phyloP scores from a whole-genome alignment of 2,797 vertebrate genomes.

The Picus viridis region DNA sequence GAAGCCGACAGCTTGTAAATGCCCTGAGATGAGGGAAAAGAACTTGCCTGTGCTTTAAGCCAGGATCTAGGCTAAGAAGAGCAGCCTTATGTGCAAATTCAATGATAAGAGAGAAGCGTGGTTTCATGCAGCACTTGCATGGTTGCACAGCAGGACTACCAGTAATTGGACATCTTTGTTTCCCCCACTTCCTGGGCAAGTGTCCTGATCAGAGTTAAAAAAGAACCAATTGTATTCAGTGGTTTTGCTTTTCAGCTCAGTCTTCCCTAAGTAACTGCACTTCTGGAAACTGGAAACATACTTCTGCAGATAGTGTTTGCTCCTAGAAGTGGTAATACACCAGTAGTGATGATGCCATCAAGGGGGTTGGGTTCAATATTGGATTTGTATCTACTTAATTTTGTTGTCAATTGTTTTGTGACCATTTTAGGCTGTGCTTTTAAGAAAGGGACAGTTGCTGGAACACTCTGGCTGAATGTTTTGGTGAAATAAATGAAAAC shows the following conservation, averaged over 20 bases:
- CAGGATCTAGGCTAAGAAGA: not conserved
- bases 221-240: not conserved
- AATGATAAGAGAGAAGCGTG: fast-evolving
- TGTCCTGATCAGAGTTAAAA: not conserved
- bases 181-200: not conserved
- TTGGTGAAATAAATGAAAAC: too few species aligned
- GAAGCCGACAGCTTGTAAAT: not conserved
- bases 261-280: too few species aligned
- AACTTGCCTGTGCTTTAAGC: not conserved
- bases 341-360: not conserved
- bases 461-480: too few species aligned
- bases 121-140: fast-evolving
- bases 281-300: too few species aligned
- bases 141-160: not conserved
- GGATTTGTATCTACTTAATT: not conserved
- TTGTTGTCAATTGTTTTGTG: too few species aligned
- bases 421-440: too few species aligned
- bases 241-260: too few species aligned
- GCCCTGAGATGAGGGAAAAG: not conserved
- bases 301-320: too few species aligned
- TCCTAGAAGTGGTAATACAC: too few species aligned
- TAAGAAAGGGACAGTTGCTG: too few species aligned
- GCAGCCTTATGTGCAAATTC: not conserved
- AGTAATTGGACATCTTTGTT: not conserved
- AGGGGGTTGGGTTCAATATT: not conserved